phyloP scores from a whole-genome alignment of 2,113 vertebrate genomes.

The Sturnira hondurensis region DNA sequence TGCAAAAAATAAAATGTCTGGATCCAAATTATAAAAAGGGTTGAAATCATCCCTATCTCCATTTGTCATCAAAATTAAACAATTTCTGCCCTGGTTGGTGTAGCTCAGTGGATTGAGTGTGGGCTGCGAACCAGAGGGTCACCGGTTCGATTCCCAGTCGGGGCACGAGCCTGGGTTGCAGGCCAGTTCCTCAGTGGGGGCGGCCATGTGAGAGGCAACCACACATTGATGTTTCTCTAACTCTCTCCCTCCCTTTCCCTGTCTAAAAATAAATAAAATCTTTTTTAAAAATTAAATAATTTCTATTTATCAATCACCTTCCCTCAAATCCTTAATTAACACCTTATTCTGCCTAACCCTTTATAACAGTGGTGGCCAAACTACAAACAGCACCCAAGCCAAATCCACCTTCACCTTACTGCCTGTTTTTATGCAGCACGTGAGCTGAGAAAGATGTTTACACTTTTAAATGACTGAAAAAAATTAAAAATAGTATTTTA shows the following conservation, averaged over 20 bases:
- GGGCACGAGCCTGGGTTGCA: too few relatives aligned
- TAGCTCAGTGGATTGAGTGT: too few relatives aligned
- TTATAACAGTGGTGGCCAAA: background rate
- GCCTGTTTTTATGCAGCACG: background rate
- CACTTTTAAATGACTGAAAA: constrained; percentile 13
- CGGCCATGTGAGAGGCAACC: too few relatives aligned
- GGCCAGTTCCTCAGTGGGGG: too few relatives aligned
- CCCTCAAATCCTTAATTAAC: background rate
- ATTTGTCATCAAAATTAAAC: constrained; percentile 31
- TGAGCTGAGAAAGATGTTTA: background rate
- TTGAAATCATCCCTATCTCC: background rate
- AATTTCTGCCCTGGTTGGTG: too few relatives aligned
- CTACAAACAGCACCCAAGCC: background rate
- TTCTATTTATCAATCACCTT: constrained; percentile 16
- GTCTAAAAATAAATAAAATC: too few relatives aligned
- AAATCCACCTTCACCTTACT: background rate
- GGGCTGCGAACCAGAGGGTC: too few relatives aligned
- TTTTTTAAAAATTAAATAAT: constrained; percentile 45
- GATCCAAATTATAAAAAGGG: background rate
- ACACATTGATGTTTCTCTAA: too few relatives aligned
- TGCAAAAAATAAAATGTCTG: background rate
- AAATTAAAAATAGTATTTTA: background rate
- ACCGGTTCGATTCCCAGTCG: too few relatives aligned
- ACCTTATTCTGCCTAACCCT: constrained; percentile 9
- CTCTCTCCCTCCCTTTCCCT: too few relatives aligned